Base-by-base conservation (phyloP, 1,140 invertebrate genomes). In the Trichonephila clavipes region DNA sequence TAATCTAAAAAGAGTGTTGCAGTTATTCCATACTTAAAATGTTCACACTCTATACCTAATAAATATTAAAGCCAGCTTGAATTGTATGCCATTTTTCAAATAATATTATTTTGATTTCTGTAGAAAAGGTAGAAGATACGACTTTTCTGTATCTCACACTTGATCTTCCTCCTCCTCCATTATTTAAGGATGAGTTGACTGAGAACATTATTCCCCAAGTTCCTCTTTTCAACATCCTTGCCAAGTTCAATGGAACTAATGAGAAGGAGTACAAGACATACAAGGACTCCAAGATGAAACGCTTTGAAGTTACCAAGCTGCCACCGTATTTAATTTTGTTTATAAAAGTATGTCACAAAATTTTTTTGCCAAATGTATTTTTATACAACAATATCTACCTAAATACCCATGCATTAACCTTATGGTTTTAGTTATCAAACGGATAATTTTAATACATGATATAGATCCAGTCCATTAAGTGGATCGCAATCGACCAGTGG, bases 191-290 rank as follows among this genome's bases (percentile, higher is more conserved):
- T 96, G 99, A 99, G 96, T 97, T 99, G 94, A 97, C 98, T 93
- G 99, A 99, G 96, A 99, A 99, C 96, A 99, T 99, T 95, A 99
- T 99, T 95, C 99, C 99, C 83, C 99, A 99, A 97, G 98, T 99
- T 6, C 99, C 99, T 95, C 96, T 99, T 28, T 98, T 98, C 95
- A 98, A 98, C 83, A 96, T 99, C 77, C 96, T 99, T 64, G 97
- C 97, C 77, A 99, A 99, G 96, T 99, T 99, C 95, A 99, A 99
- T 96, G 99, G 99, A 5, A 97, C 98, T 87, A 97, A 97, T 34
- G 99, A 99, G 95, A 99, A 99, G 96, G 99, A 99, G 96, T 99
- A 99, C 95, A 99, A 99, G 96, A 99, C 99, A 0, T 99, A 99
- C 95, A 99, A 99, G 95, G 99, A 99, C 95, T 99, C 99, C 95